These are phyloP conservation scores for Linnaemya tessellans DNA, from an alignment of 2,888 invertebrate genomes.

Conservation along the genomic window DNA sequence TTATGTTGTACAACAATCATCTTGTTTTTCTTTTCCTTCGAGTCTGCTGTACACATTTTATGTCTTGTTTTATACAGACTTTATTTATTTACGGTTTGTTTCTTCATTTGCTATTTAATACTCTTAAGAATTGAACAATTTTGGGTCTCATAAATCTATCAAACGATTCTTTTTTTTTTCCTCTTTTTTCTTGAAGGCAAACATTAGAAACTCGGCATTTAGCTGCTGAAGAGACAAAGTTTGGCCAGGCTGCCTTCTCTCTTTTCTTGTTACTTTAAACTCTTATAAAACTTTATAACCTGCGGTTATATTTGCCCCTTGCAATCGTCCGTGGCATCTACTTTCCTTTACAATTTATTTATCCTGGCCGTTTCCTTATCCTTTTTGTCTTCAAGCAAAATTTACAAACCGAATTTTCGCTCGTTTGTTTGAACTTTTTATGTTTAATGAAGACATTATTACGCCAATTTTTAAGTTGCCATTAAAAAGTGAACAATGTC, in stretches of 20 bases:
- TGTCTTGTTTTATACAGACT: constrained; percentile 15
- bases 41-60: constrained; percentile 8
- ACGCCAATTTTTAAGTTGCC: constrained; percentile 63
- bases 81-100: constrained; percentile 26
- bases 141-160: constrained; percentile 51
- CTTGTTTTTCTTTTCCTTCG: neutral
- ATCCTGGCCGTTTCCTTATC: constrained; percentile 36
- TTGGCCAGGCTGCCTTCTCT: neutral
- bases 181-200: neutral
- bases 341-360: constrained; percentile 15
- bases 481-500: constrained; percentile 68
- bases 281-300: neutral
- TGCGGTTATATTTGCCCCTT: constrained; percentile 26
- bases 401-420: neutral
- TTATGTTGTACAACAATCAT: constrained; percentile 61
- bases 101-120: neutral
- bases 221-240: neutral
- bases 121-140: constrained; percentile 47
- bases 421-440: constrained; percentile 15
- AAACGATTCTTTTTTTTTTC: neutral
- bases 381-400: constrained; percentile 34
- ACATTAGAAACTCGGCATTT: constrained; percentile 33
- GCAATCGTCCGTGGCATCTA: constrained; percentile 34
- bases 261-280: neutral
- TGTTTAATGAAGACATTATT: constrained; percentile 69